A percentile compares a stretch with the other conserved stretches of the same genome.
Evolutionary conservation across 2,888 invertebrate species (phyloP).

Genomic region (Calameuta pallipes): DNA sequence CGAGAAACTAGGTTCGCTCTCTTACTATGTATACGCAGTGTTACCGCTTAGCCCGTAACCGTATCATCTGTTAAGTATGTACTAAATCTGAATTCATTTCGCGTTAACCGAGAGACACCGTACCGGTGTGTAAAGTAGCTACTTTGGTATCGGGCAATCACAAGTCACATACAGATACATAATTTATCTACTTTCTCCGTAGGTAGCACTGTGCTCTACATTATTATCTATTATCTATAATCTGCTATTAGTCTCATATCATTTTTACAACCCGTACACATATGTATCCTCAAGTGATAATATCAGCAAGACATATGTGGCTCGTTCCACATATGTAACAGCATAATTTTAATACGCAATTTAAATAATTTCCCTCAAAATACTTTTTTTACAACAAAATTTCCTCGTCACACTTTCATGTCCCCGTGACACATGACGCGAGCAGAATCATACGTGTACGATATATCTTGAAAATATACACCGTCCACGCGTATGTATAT

Average conservation of each 20-base stretch:
- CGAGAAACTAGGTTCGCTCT: not conserved
- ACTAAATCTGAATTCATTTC: not conserved
- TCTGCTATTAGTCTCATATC: constrained; percentile 37
- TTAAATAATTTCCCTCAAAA: not conserved
- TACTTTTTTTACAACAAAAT: too few relatives aligned
- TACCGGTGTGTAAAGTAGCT: not conserved
- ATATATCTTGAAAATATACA: not conserved
- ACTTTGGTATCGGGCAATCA: not conserved
- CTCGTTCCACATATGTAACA: not conserved
- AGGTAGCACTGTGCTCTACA: constrained; percentile 32
- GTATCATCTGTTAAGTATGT: not conserved
- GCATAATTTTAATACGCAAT: not conserved
- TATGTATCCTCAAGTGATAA: not conserved
- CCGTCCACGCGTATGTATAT: not conserved
- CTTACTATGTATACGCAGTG: not conserved
- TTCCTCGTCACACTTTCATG: not conserved
- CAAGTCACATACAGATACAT: not conserved
- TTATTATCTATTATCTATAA: constrained; percentile 39
- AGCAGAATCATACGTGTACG: not conserved
- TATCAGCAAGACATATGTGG: not conserved
- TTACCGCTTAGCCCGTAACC: not conserved
- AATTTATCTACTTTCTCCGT: constrained; percentile 37
- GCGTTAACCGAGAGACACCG: not conserved
- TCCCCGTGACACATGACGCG: not conserved
- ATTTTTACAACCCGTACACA: constrained; percentile 21